Percentiles rank a stretch among this genome's conserved stretches.
Conservation (phyloP, 2,797 vertebrate genomes). For the Knipowitschia caucasica region DNA sequence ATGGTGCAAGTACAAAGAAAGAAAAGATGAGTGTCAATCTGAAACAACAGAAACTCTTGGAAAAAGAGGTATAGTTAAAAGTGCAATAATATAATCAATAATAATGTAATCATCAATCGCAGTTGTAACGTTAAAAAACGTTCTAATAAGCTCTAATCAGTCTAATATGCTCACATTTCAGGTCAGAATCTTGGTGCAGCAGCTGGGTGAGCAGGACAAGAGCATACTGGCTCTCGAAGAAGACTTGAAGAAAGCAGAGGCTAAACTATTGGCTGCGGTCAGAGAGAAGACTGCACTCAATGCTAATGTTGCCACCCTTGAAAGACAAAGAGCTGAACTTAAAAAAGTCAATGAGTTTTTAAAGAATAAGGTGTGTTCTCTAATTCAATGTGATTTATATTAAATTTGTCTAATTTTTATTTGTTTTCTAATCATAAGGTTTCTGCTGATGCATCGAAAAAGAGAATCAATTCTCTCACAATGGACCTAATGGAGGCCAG, state of each 20-base stretch:
- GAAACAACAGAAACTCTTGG: slow-evolving; percentile 83
- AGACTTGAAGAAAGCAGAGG: slow-evolving; percentile 83
- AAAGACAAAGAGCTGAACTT: slow-evolving; percentile 85
- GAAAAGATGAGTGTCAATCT: slow-evolving; percentile 76
- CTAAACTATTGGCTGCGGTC: slow-evolving; percentile 80
- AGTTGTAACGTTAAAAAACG: no score
- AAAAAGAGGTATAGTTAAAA: slow-evolving; percentile 83
- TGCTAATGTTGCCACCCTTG: slow-evolving; percentile 81
- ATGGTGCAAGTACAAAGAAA: slow-evolving; percentile 64
- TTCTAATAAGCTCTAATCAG: no score
- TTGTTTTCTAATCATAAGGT: slow-evolving; percentile 67
- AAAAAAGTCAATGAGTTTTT: slow-evolving; percentile 87
- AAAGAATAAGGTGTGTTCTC: slow-evolving; percentile 86
- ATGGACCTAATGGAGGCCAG: slow-evolving; percentile 88
- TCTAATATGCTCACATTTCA: slow-evolving; percentile 37
- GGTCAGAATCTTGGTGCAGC: slow-evolving; percentile 86
- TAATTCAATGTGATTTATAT: background rate
- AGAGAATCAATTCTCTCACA: slow-evolving; percentile 84
- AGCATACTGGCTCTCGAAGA: slow-evolving; percentile 79
- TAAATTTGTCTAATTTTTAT: background rate
- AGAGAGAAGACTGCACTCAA: slow-evolving; percentile 86
- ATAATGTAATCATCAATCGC: no score
- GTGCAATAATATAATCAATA: no score
- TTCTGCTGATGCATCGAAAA: slow-evolving; percentile 86
- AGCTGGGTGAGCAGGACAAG: slow-evolving; percentile 85